A percentile compares a stretch with the other conserved stretches of the same genome.
phyloP scores from a whole-genome alignment of 2,113 vertebrate species.

The Balaeniceps rex region DNA sequence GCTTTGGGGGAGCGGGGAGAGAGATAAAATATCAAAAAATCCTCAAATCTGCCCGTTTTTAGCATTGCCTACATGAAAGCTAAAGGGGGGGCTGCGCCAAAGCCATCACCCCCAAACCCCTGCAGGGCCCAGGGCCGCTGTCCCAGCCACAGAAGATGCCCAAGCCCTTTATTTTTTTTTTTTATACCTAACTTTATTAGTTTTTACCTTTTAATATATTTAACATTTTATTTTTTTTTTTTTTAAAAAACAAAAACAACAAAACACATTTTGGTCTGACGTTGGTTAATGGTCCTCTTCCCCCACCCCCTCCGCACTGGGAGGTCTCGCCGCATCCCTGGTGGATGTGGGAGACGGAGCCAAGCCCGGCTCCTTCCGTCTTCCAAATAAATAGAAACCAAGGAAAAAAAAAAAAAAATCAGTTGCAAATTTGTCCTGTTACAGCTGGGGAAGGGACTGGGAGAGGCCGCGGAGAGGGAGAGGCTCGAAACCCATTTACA shows the following conservation, averaged over 20 bases:
- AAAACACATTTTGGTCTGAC: constrained; percentile 69
- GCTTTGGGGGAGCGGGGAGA: accelerated
- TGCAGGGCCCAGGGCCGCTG: too few species aligned
- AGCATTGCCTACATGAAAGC: not conserved
- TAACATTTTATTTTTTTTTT: constrained; percentile 22
- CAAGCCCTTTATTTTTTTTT: not conserved
- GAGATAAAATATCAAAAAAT: not conserved
- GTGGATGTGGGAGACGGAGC: not conserved
- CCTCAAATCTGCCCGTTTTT: not conserved
- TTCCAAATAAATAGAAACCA: constrained; percentile 65
- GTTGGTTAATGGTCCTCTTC: constrained; percentile 70
- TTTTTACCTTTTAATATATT: constrained; percentile 74
- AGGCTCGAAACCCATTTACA: not conserved
- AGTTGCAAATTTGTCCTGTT: constrained; percentile 11
- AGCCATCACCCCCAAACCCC: not conserved
- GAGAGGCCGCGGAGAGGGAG: not conserved
- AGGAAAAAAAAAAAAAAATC: not conserved
- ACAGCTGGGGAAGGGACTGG: not conserved
- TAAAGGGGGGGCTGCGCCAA: not conserved
- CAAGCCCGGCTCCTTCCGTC: not conserved
- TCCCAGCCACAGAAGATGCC: not conserved
- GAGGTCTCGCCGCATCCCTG: not conserved
- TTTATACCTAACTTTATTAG: constrained; percentile 60
- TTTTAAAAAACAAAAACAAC: constrained; percentile 34
- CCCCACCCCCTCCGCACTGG: constrained; percentile 14